Percentiles rank a stretch among this genome's conserved stretches.
phyloP scores from a whole-genome alignment of 2,797 vertebrate species.

The Parauchenoglanis ngamensis region DNA sequence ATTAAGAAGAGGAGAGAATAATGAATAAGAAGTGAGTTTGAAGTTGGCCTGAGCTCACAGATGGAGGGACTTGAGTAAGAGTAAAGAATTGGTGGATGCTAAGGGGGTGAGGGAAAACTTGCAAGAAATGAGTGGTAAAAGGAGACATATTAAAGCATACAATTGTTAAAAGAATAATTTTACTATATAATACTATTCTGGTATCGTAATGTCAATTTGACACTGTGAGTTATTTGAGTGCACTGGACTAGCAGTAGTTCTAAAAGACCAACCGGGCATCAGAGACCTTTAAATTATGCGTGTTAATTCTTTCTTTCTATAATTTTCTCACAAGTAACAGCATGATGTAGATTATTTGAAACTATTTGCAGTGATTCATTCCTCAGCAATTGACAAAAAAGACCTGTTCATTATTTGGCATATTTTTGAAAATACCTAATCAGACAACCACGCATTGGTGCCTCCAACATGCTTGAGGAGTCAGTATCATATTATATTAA shows the following conservation, averaged over 20 bases:
- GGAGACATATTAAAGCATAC: not conserved
- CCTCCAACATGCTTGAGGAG: not conserved
- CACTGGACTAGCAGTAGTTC: not conserved
- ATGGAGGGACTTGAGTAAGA: not conserved
- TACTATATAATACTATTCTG: not conserved
- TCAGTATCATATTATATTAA: constrained; percentile 18
- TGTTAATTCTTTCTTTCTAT: not conserved
- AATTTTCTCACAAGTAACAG: too few relatives aligned
- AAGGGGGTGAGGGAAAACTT: not conserved
- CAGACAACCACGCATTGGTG: not conserved
- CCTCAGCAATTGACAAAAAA: not conserved
- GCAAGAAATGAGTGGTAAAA: not conserved
- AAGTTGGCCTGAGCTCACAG: not conserved
- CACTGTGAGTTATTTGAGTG: not conserved
- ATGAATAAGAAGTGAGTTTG: not conserved
- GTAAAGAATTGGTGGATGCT: not conserved
- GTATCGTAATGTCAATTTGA: not conserved
- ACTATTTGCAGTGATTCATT: not conserved
- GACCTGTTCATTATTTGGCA: not conserved
- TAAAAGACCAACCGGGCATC: not conserved
- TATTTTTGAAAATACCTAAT: not conserved
- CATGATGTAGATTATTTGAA: not conserved
- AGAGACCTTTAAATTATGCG: not conserved
- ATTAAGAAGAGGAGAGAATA: not conserved
- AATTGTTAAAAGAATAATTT: not conserved